phyloP scores from a whole-genome alignment of 2,888 invertebrate genomes.

The Pedicia rivosa region DNA sequence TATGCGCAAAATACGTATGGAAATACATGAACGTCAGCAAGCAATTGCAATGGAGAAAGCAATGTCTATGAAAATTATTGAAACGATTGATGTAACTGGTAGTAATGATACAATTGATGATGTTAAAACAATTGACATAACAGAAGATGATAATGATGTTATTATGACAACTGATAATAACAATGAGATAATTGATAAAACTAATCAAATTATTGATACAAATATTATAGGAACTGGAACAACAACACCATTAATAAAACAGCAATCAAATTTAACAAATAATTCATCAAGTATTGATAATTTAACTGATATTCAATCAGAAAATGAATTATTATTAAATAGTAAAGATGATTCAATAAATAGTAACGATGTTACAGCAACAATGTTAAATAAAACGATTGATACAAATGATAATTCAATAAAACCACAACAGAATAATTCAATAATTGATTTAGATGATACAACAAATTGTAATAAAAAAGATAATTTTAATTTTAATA shows the following conservation, averaged over 20 bases:
- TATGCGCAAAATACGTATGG: constrained; percentile 56
- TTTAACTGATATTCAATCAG: constrained; percentile 2
- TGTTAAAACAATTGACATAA: constrained; percentile 13
- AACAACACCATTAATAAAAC: constrained; percentile 8
- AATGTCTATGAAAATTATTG: constrained; percentile 25
- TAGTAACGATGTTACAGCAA: constrained; percentile 5
- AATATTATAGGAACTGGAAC: neutral
- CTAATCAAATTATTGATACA: neutral
- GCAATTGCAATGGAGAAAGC: constrained; percentile 24
- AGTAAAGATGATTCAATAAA: constrained; percentile 9
- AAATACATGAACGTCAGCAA: constrained; percentile 44
- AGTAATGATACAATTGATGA: constrained; percentile 25
- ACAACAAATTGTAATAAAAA: neutral
- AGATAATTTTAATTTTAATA: constrained; percentile 1
- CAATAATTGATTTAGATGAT: neutral
- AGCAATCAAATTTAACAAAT: constrained; percentile 7
- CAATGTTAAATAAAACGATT: neutral
- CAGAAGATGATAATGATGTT: neutral
- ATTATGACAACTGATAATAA: constrained; percentile 6
- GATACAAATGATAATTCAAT: neutral
- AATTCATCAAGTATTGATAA: constrained; percentile 8
- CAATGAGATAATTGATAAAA: neutral
- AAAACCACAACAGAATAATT: neutral
- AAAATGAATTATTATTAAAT: constrained; percentile 4
- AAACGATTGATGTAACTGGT: constrained; percentile 31